Evolutionary conservation across 2,888 invertebrate species (phyloP), one percentile per base, ranked within the genome.

Genomic region (Drosophila lutescens): DNA sequence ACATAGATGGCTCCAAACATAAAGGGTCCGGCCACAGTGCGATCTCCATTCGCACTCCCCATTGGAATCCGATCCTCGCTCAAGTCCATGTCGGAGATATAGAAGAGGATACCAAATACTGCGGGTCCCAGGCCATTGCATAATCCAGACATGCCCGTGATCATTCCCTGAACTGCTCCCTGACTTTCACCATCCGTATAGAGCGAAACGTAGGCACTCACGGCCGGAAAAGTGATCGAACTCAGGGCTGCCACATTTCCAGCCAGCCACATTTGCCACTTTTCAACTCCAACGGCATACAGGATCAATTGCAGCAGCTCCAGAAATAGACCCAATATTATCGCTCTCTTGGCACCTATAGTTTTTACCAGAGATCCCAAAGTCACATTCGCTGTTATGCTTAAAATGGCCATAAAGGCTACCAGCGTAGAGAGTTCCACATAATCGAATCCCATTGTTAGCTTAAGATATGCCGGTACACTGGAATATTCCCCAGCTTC

Each of bases 261-360:
- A 9, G 99, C 99, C 40, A 97, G 96, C 99, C 99, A 99, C 98
- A 99, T 99, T 96, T 99, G 98, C 96, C 98, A 98, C 76, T 96
- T 96, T 88, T 98, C 96, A 83, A 97, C 97, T 63, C 98, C 98
- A 90, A 99, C 97, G 40, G 98, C 98, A 91, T 98, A 99, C 97
- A 98, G 98, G 93, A 98, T 95, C 75, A 99, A 94, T 92, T 99
- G 99, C 84, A 98, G 94, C 95, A 98, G 96, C 93, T 99, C 99
- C 93, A 99, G 98, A 72, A 98, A 93, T 74, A 99, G 94, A 56
- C 99, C 99, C 90, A 99, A 94, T 95, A 99, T 97, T 86, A 99
- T 99, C 59, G 99, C 98, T 91, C 98, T 97, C 93, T 99, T 99
- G 78, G 97, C 96, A 81, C 99, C 99, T 54, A 98, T 94, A 79